Evolutionary conservation across 2,888 invertebrate species (phyloP).

Genomic region (Suillia variegata): DNA sequence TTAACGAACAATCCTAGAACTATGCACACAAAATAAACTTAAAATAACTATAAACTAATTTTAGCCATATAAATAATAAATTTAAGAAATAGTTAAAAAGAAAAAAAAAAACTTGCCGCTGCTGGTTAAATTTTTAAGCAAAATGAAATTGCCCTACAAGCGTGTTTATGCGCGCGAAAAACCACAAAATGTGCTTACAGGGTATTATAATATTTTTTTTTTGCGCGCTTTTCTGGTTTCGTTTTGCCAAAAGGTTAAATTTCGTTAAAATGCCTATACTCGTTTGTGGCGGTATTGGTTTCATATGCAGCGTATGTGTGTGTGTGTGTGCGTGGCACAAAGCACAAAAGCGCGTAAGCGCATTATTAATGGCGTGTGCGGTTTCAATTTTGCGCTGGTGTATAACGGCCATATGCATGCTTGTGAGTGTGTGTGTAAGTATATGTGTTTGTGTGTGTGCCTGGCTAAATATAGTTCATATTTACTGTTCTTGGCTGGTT

Average conservation of each 20-base stretch:
- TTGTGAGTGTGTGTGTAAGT: neutral
- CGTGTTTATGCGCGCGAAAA: neutral
- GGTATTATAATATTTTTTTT: no score
- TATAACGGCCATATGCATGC: neutral
- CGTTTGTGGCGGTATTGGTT: neutral
- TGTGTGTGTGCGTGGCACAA: conserved; percentile 15
- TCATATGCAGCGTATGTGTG: neutral
- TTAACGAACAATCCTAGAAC: no score
- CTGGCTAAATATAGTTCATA: neutral
- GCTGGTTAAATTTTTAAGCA: no score
- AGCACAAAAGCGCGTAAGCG: conserved; percentile 50
- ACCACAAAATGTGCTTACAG: conserved; percentile 12
- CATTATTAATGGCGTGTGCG: conserved; percentile 42
- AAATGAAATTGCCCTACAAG: no score
- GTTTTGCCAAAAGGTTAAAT: conserved; percentile 9
- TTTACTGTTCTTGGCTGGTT: neutral
- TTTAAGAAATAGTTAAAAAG: no score
- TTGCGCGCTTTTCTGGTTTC: no score
- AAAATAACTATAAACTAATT: no score
- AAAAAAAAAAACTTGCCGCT: no score
- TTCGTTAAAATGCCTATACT: conserved; percentile 7
- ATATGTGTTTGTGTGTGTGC: neutral
- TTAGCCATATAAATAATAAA: no score
- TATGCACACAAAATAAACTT: no score
- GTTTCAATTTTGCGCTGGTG: conserved; percentile 34